These are phyloP conservation scores for Vesta saturnalis DNA, from an alignment of 2,888 invertebrate species.

Conservation along the genomic window DNA sequence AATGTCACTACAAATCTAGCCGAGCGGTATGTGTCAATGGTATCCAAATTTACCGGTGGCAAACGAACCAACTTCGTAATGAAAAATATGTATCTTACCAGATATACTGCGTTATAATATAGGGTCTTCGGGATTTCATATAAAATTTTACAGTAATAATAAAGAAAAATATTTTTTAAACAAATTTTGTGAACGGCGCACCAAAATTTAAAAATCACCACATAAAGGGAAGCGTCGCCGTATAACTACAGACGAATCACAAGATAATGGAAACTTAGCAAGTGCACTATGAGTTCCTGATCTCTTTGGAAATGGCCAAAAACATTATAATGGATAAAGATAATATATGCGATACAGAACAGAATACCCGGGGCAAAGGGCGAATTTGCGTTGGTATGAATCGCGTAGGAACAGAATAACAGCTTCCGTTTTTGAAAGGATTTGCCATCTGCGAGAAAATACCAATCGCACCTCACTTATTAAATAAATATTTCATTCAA, in stretches of 20 bases:
- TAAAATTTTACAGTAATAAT: no score
- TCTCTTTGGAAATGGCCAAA: not conserved
- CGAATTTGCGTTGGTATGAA: no score
- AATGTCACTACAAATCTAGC: slow-evolving; percentile 3
- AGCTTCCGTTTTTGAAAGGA: no score
- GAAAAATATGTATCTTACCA: not conserved
- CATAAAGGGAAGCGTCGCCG: not conserved
- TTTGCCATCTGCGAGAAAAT: no score
- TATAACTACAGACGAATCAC: not conserved
- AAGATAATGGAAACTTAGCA: not conserved
- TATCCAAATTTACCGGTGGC: no score
- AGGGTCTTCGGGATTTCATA: not conserved
- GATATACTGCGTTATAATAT: not conserved
- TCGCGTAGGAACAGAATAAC: no score
- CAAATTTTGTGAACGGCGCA: not conserved
- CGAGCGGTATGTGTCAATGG: slow-evolving; percentile 8
- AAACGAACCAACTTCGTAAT: not conserved
- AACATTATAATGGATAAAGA: not conserved
- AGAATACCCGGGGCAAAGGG: no score
- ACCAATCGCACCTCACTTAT: not conserved
- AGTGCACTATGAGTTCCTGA: no score
- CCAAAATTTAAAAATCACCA: not conserved
- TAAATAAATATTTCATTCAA: not conserved
- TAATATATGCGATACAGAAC: no score
- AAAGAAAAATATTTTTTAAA: no score